Conservation (phyloP, 2,888 invertebrate genomes). For the Rhingia rostrata region DNA sequence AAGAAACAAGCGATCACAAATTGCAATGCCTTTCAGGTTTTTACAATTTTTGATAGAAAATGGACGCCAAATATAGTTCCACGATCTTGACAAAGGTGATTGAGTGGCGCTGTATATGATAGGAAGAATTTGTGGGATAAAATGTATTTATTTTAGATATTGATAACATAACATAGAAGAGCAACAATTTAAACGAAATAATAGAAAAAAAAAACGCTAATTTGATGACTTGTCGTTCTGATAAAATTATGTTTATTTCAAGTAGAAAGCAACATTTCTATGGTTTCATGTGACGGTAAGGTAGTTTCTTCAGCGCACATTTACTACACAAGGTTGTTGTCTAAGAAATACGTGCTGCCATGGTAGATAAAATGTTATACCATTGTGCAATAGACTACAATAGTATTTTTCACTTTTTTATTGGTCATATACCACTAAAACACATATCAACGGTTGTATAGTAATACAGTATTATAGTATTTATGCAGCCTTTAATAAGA, state of each 20-base stretch:
- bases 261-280: conserved; percentile 36
- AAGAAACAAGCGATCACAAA: conserved; percentile 3
- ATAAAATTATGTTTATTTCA: conserved; percentile 24
- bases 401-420: too few relatives aligned
- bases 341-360: not conserved
- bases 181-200: not conserved
- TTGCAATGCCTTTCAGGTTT: conserved; percentile 2
- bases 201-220: conserved; percentile 12
- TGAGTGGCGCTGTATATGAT: conserved; percentile 15
- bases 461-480: too few relatives aligned
- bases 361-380: not conserved
- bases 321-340: conserved; percentile 1
- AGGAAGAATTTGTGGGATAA: not conserved
- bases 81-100: conserved; percentile 13
- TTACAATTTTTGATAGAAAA: conserved; percentile 36
- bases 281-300: conserved; percentile 32
- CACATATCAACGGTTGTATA: too few relatives aligned
- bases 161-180: not conserved
- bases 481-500: too few relatives aligned
- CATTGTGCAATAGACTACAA: too few relatives aligned
- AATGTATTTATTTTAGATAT: not conserved
- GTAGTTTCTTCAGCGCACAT: not conserved
- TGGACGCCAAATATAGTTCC: conserved; percentile 22
- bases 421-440: too few relatives aligned
- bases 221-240: conserved; percentile 29